phyloP scores from a whole-genome alignment of 2,888 invertebrate species.

The Pseudanteris insignis region DNA sequence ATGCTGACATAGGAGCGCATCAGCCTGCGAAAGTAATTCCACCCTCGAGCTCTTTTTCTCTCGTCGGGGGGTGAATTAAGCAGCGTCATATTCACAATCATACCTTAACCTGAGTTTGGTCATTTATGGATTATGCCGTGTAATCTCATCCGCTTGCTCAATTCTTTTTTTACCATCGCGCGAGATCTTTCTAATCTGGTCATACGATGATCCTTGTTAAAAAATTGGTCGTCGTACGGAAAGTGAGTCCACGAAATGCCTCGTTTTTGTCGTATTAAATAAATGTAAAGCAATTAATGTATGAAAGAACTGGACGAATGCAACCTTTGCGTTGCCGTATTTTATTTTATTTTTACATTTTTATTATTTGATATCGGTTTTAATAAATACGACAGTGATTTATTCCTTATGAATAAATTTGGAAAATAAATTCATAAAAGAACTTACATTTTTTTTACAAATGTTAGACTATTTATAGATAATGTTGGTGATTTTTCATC shows the following conservation, averaged over 20 bases:
- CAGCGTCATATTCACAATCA: conserved; percentile 65
- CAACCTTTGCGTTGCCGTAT: no score
- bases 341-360: no score
- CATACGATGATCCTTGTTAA: conserved; percentile 37
- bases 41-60: conserved; percentile 19
- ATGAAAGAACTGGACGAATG: background rate
- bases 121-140: conserved; percentile 61
- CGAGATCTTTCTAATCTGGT: conserved; percentile 52
- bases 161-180: conserved; percentile 54
- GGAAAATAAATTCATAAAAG: no score
- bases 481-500: background rate
- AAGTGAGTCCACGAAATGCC: conserved; percentile 3
- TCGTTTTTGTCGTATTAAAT: conserved; percentile 28
- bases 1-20: conserved; percentile 6
- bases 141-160: conserved; percentile 54
- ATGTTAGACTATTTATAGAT: no score
- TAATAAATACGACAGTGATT: no score
- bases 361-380: no score
- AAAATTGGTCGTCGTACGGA: conserved; percentile 22
- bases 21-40: conserved; percentile 29
- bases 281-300: conserved; percentile 25
- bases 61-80: conserved; percentile 57
- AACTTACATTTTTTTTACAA: no score
- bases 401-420: no score
- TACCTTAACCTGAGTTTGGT: conserved; percentile 57